These are phyloP conservation scores for Scaptomyza polygonia DNA, from an alignment of 2,888 invertebrate genomes.

Conservation along the genomic window DNA sequence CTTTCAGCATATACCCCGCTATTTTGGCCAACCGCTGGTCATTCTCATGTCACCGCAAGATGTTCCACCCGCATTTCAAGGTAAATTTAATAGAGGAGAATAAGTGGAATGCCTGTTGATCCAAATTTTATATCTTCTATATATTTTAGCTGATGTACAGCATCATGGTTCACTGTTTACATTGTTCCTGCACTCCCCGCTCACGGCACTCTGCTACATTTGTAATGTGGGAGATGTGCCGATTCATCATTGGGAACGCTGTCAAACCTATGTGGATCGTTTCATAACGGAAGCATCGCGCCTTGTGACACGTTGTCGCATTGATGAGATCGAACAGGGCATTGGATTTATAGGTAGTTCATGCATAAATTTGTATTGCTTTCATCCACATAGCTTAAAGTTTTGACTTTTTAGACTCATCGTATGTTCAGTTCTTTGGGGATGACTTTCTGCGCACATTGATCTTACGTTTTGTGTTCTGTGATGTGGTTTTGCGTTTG, in stretches of 20 bases:
- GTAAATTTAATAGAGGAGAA: conserved; percentile 84
- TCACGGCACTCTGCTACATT: conserved; percentile 95
- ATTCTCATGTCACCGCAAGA: conserved; percentile 97
- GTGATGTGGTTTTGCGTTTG: conserved; percentile 94
- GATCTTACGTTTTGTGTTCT: conserved; percentile 95
- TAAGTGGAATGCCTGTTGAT: background rate
- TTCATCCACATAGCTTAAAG: background rate
- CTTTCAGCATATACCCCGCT: conserved; percentile 94
- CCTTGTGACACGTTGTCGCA: conserved; percentile 91
- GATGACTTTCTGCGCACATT: conserved; percentile 97
- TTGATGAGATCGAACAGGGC: conserved; percentile 88
- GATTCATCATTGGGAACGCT: conserved; percentile 95
- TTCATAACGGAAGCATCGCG: conserved; percentile 95
- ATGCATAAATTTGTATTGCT: too few relatives aligned
- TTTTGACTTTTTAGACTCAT: conserved; percentile 85
- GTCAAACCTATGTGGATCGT: conserved; percentile 93
- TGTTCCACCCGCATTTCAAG: conserved; percentile 92
- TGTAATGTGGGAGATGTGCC: conserved; percentile 94
- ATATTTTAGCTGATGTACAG: conserved; percentile 88
- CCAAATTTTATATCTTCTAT: background rate
- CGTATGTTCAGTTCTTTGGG: conserved; percentile 94
- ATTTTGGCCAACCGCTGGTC: conserved; percentile 97
- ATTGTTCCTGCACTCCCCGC: conserved; percentile 96
- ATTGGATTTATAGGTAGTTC: conserved; percentile 84
- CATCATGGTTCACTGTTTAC: conserved; percentile 97